These are phyloP conservation scores for Parapsyche elsis DNA, from an alignment of 1,140 invertebrate species.

Conservation along the genomic window DNA sequence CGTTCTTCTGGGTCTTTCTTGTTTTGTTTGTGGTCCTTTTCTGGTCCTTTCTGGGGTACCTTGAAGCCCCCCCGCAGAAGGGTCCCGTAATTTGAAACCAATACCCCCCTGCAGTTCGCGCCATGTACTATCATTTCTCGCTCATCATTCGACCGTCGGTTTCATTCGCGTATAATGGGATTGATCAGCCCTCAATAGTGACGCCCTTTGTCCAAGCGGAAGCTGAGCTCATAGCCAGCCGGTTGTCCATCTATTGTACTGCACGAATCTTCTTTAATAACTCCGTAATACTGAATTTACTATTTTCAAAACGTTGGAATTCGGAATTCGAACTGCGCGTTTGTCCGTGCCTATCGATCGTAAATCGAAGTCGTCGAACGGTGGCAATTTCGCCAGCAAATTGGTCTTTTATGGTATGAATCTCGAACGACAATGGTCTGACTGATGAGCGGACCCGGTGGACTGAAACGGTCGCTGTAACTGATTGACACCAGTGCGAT, in stretches of 20 bases:
- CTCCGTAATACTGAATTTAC: too few relatives aligned
- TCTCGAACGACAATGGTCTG: neutral
- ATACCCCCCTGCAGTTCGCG: slow-evolving; percentile 52
- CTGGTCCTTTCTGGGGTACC: slow-evolving; percentile 3
- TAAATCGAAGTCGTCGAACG: neutral
- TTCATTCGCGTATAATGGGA: slow-evolving; percentile 42
- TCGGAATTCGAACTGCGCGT: neutral
- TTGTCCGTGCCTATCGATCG: neutral
- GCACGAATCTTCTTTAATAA: too few relatives aligned
- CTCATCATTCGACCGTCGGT: slow-evolving; percentile 46
- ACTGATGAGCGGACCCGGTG: neutral
- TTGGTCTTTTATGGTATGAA: slow-evolving; percentile 13
- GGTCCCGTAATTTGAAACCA: slow-evolving; percentile 54
- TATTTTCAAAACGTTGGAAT: too few relatives aligned
- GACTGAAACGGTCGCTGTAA: slow-evolving; percentile 3
- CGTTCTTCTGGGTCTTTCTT: neutral
- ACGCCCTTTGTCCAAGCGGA: neutral
- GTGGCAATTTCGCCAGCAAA: neutral
- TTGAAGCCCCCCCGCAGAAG: slow-evolving; percentile 34
- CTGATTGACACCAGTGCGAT: slow-evolving; percentile 40
- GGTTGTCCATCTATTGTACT: neutral
- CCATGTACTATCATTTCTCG: slow-evolving; percentile 52
- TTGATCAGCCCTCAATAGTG: slow-evolving; percentile 38
- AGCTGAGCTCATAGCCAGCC: neutral
- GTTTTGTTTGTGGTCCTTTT: slow-evolving; percentile 3